Evolutionary conservation across 2,888 invertebrate species (phyloP).

Genomic region (Gonocerus acuteangulatus): DNA sequence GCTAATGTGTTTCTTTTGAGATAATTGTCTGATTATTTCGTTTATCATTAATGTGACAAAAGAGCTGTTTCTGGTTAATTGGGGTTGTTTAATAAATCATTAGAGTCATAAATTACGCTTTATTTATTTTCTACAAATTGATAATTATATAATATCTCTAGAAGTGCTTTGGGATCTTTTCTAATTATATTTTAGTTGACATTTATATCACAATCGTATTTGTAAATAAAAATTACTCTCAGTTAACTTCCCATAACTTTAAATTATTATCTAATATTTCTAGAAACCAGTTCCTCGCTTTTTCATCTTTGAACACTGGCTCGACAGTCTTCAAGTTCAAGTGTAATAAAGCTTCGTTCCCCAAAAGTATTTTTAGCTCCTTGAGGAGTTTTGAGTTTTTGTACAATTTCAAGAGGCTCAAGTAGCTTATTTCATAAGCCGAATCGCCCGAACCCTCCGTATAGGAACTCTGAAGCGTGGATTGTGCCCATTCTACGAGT

Average conservation of each 20-base stretch:
- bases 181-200: constrained; percentile 1
- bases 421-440: constrained; percentile 67
- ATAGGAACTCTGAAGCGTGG: constrained; percentile 60
- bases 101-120: too few species aligned
- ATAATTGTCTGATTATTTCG: too few species aligned
- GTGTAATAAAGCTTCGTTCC: constrained; percentile 76
- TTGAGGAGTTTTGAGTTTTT: constrained; percentile 59
- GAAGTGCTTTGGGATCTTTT: constrained; percentile 14
- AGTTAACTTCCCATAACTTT: constrained; percentile 83
- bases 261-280: constrained; percentile 84
- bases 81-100: too few species aligned
- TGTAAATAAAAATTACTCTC: constrained; percentile 41
- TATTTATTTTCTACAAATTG: too few species aligned
- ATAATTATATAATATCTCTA: too few species aligned
- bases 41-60: too few species aligned
- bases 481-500: constrained; percentile 67
- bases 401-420: constrained; percentile 70
- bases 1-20: too few species aligned
- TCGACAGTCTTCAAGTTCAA: constrained; percentile 71
- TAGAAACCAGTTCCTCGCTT: constrained; percentile 73
- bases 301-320: constrained; percentile 66
- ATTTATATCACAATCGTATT: constrained; percentile 10
- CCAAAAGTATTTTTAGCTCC: constrained; percentile 62
- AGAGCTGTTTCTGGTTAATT: too few species aligned
- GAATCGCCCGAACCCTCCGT: constrained; percentile 46